These are phyloP conservation scores for Muntiacus reevesi DNA, from an alignment of 2,113 vertebrate species.

Conservation along the genomic window DNA sequence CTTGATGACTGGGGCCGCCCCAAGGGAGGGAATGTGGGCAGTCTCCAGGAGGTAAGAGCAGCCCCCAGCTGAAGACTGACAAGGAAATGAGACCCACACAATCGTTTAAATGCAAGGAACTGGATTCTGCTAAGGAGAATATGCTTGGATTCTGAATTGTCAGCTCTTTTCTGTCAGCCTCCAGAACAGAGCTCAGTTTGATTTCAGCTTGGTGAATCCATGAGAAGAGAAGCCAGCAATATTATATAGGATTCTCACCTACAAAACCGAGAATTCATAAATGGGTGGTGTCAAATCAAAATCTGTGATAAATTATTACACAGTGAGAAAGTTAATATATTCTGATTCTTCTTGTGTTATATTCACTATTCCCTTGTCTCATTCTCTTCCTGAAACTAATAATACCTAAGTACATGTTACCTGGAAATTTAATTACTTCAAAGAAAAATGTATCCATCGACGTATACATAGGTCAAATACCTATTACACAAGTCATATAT, in stretches of 20 bases:
- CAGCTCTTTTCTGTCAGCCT: background rate
- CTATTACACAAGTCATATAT: background rate
- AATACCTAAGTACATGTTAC: background rate
- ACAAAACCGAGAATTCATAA: background rate
- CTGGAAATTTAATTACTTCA: background rate
- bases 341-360: background rate
- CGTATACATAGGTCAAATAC: background rate
- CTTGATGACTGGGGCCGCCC: background rate
- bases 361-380: background rate
- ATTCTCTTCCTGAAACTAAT: background rate
- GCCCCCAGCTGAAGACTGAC: fast-evolving
- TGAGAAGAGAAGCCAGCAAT: background rate
- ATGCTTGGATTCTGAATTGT: background rate
- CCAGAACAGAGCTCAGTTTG: background rate
- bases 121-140: background rate
- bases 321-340: background rate
- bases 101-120: background rate
- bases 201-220: background rate
- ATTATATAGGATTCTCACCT: background rate
- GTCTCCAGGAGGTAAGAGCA: background rate
- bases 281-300: background rate
- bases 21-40: background rate
- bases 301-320: background rate
- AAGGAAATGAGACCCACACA: background rate
- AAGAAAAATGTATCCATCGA: background rate